These are phyloP conservation scores for Vesta saturnalis DNA, from an alignment of 2,888 invertebrate species.

Conservation along the genomic window DNA sequence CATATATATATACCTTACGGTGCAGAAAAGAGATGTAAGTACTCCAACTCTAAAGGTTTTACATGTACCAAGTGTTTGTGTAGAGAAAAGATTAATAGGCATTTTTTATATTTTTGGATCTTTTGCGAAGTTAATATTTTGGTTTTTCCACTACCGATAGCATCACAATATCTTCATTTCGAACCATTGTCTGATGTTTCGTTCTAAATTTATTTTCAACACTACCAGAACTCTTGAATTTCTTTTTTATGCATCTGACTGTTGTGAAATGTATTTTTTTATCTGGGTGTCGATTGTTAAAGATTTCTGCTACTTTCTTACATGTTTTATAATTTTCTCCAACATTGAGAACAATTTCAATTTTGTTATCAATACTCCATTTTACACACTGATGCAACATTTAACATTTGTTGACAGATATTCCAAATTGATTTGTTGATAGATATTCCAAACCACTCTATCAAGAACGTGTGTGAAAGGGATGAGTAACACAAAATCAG, in stretches of 20 bases:
- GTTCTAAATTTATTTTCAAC: slow-evolving; percentile 5
- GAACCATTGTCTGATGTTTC: neutral
- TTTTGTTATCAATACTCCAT: neutral
- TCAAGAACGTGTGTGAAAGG: too few species aligned
- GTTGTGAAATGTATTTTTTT: neutral
- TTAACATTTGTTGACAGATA: neutral
- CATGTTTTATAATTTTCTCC: neutral
- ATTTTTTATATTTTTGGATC: too few species aligned
- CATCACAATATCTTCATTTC: neutral
- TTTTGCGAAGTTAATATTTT: too few species aligned
- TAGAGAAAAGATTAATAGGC: too few species aligned
- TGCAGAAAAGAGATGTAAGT: too few species aligned
- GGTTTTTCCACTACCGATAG: too few species aligned
- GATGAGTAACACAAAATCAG: neutral
- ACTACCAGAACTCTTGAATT: neutral
- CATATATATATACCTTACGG: too few species aligned
- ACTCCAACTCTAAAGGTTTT: too few species aligned
- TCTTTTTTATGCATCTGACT: neutral
- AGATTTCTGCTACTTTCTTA: neutral
- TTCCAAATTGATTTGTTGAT: too few species aligned
- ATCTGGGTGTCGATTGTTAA: neutral
- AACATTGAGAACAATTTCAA: neutral
- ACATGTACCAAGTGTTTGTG: too few species aligned
- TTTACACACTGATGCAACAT: neutral
- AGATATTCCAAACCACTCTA: neutral